Conservation (phyloP, 2,113 vertebrate species). For the Taxidea taxus region DNA sequence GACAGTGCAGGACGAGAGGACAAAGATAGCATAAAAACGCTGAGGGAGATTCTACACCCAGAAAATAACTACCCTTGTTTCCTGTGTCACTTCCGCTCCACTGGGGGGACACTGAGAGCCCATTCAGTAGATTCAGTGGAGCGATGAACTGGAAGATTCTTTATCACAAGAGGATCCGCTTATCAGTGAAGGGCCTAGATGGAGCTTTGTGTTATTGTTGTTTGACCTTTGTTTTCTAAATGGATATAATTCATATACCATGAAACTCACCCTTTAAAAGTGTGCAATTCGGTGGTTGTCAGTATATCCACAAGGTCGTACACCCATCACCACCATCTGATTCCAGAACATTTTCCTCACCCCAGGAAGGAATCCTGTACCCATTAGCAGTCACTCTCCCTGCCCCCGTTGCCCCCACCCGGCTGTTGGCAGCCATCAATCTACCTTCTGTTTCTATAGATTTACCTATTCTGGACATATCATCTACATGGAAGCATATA, state of each 20-base stretch:
- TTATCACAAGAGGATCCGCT: background rate
- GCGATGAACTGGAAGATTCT: background rate
- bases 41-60: background rate
- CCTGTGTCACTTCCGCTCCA: background rate
- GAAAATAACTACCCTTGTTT: constrained; percentile 27
- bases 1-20: background rate
- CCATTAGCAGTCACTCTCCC: background rate
- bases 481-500: background rate
- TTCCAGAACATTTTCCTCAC: background rate
- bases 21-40: background rate
- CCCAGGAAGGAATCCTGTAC: background rate
- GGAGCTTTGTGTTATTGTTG: background rate
- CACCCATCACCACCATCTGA: background rate
- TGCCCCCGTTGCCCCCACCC: no score
- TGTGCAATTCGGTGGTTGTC: background rate
- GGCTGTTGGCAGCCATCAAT: background rate
- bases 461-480: background rate
- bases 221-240: background rate
- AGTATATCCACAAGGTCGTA: background rate
- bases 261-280: background rate
- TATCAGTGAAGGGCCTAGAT: background rate
- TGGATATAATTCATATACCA: background rate
- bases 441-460: background rate
- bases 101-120: background rate
- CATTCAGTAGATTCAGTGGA: background rate